These are phyloP conservation scores for Crypturellus tataupa DNA, from an alignment of 2,797 vertebrate species.

Conservation along the genomic window DNA sequence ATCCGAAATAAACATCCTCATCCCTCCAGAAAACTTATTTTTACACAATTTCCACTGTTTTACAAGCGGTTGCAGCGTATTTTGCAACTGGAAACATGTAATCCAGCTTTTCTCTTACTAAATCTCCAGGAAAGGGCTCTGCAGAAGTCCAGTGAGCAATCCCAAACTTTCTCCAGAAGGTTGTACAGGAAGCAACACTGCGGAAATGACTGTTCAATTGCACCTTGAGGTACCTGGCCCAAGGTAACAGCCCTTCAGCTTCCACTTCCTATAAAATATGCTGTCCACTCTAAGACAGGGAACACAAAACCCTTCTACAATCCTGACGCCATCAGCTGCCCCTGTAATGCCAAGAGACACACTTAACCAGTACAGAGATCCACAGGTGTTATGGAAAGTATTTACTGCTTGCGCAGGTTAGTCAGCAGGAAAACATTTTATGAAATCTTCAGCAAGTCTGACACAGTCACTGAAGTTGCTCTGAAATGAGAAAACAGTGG, in stretches of 20 bases:
- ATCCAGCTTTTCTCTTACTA: conserved; percentile 36
- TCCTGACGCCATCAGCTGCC: not conserved
- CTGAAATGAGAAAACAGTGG: not conserved
- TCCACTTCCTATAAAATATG: not conserved
- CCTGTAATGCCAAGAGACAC: no score
- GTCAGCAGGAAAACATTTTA: conserved; percentile 14
- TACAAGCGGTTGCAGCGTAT: no score
- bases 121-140: conserved; percentile 54
- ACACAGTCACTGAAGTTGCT: conserved; percentile 2
- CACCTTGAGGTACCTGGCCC: conserved; percentile 46
- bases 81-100: conserved; percentile 42
- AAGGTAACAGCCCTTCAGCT: conserved; percentile 12
- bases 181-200: conserved; percentile 28
- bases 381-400: not conserved
- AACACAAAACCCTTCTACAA: not conserved
- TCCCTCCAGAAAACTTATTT: not conserved
- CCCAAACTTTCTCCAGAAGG: conserved; percentile 64
- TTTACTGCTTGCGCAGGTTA: not conserved
- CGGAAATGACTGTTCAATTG: not conserved
- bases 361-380: not conserved
- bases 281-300: fast-evolving
- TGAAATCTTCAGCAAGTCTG: not conserved
- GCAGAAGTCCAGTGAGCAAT: conserved; percentile 64
- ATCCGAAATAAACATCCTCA: not conserved
- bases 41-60: no score